Percentiles rank a stretch among this genome's conserved stretches.
phyloP scores from a whole-genome alignment of 2,888 invertebrate genomes.

The Drosophila anomalipes region DNA sequence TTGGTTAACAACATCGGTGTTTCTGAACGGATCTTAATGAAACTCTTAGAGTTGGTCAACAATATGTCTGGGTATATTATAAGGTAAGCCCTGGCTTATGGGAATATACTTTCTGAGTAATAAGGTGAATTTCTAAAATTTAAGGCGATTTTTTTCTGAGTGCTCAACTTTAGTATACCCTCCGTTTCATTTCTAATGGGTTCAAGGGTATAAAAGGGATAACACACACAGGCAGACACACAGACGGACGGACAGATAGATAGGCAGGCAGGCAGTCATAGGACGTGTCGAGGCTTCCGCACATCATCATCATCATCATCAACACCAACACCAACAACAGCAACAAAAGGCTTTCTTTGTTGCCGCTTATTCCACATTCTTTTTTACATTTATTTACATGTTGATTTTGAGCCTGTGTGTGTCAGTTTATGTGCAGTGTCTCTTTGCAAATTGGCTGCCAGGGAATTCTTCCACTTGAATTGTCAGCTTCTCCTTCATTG shows the following conservation, averaged over 20 bases:
- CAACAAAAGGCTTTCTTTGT: constrained; percentile 60
- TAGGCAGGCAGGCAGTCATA: constrained; percentile 18
- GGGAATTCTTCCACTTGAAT: constrained; percentile 78
- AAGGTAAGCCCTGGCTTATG: rapidly evolving
- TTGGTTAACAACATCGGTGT: neutral
- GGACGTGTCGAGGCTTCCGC: constrained; percentile 75
- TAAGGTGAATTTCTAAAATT: too few species aligned
- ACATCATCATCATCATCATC: constrained; percentile 57
- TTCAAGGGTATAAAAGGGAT: constrained; percentile 8
- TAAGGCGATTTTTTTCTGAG: neutral
- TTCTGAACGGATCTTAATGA: neutral
- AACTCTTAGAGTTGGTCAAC: neutral
- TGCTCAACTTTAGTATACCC: neutral
- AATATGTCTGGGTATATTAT: constrained; percentile 36
- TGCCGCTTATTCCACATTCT: constrained; percentile 46
- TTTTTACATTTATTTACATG: constrained; percentile 80
- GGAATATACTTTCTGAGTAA: neutral
- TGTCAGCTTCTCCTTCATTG: constrained; percentile 73
- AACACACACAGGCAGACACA: constrained; percentile 13
- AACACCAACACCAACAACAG: neutral
- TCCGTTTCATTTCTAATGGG: neutral
- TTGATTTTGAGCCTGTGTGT: constrained; percentile 37
- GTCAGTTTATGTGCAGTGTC: constrained; percentile 7
- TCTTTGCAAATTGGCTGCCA: constrained; percentile 80
- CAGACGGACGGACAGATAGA: constrained; percentile 8